Percentiles rank a stretch among this genome's conserved stretches.
These are phyloP conservation scores for Thinocorus orbignyianus DNA, from an alignment of 2,113 vertebrate genomes.

Conservation along the genomic window DNA sequence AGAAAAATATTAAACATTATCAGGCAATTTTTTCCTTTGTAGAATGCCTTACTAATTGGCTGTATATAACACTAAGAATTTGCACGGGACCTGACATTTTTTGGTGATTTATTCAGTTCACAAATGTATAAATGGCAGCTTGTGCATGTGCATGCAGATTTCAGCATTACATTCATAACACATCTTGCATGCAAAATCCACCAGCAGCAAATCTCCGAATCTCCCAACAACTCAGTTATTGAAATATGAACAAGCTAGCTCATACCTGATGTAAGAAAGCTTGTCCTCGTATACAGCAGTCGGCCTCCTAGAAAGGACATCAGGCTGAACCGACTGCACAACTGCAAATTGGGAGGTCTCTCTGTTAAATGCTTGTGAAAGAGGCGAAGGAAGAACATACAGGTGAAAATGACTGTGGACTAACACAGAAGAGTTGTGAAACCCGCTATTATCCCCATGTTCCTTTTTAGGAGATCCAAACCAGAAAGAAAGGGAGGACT, in stretches of 20 bases:
- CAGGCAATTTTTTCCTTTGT: neutral
- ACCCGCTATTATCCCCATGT: accelerated
- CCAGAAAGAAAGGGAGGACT: neutral
- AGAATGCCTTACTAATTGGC: neutral
- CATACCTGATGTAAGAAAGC: neutral
- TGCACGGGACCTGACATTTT: conserved; percentile 12
- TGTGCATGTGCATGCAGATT: conserved; percentile 57
- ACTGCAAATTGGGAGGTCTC: neutral
- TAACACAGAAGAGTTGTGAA: neutral
- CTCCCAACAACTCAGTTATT: neutral
- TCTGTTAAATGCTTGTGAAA: neutral
- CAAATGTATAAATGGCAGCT: conserved; percentile 44
- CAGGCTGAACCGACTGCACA: neutral
- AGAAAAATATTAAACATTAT: neutral
- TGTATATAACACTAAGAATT: conserved; percentile 12
- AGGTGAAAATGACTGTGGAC: neutral
- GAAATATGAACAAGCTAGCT: neutral
- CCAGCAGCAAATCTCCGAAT: conserved; percentile 4
- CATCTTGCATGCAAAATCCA: conserved; percentile 11
- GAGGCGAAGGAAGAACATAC: neutral
- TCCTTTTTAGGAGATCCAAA: neutral
- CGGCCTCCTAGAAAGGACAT: neutral
- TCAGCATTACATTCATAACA: conserved; percentile 9
- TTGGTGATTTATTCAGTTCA: conserved; percentile 49
- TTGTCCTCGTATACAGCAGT: too few relatives aligned